Conservation (phyloP, 1,140 invertebrate genomes). For the Zaprionus vittiger region DNA sequence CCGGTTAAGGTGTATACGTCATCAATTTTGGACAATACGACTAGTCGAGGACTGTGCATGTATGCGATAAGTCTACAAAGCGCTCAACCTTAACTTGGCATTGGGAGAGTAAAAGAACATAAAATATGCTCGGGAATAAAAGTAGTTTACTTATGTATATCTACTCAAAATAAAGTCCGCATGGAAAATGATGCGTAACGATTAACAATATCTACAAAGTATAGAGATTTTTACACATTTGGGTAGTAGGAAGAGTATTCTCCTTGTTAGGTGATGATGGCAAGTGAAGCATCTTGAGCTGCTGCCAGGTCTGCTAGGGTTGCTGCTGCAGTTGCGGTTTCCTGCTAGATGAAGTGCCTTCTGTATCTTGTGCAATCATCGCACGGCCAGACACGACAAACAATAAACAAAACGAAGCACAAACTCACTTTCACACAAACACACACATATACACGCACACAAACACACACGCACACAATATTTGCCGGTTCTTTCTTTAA, state of each 20-base stretch:
- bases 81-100: constrained; percentile 40
- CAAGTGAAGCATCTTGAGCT: constrained; percentile 54
- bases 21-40: constrained; percentile 64
- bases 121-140: constrained; percentile 49
- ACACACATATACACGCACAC: not conserved
- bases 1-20: constrained; percentile 60
- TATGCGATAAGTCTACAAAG: constrained; percentile 44
- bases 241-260: constrained; percentile 39
- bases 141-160: constrained; percentile 16
- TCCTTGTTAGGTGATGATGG: constrained; percentile 23
- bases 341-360: constrained; percentile 26
- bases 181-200: not conserved
- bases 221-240: not conserved
- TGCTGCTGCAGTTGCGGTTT: constrained; percentile 32
- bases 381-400: constrained; percentile 44
- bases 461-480: not conserved
- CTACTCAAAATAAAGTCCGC: constrained; percentile 45
- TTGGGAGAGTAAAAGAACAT: constrained; percentile 38
- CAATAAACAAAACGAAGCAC: constrained; percentile 43
- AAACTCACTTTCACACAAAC: constrained; percentile 30
- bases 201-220: not conserved
- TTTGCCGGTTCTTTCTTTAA: constrained; percentile 61
- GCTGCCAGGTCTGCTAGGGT: constrained; percentile 3
- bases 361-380: constrained; percentile 61
- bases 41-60: not conserved